Evolutionary conservation across 2,888 invertebrate genomes (phyloP).

Genomic region (Neria commutata): DNA sequence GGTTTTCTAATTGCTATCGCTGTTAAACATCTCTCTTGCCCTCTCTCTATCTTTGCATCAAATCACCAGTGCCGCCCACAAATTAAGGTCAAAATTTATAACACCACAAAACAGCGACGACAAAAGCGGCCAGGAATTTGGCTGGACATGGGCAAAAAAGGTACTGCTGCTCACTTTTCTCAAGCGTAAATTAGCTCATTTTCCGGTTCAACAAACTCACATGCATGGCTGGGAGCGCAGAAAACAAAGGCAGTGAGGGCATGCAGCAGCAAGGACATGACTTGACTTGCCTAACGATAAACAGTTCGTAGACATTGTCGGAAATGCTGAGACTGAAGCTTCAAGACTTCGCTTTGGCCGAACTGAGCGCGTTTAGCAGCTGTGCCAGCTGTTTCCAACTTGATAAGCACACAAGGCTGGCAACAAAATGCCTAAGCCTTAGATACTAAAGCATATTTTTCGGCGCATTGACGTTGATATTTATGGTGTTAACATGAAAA

Average conservation of each 20-base stretch:
- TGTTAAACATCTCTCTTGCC: no score
- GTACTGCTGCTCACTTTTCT: slow-evolving; percentile 27
- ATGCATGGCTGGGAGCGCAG: slow-evolving; percentile 39
- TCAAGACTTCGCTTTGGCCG: no score
- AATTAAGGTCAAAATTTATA: neutral
- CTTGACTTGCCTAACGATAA: slow-evolving; percentile 35
- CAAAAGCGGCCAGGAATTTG: neutral
- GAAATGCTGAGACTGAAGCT: slow-evolving; percentile 17
- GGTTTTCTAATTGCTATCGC: no score
- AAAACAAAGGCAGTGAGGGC: no score
- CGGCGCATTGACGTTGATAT: slow-evolving; percentile 19
- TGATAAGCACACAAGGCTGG: no score
- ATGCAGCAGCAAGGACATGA: slow-evolving; percentile 22
- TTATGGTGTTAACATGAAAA: neutral
- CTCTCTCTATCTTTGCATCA: no score
- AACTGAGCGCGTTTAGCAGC: no score
- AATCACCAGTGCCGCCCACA: neutral
- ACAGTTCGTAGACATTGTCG: slow-evolving; percentile 28
- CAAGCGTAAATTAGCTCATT: slow-evolving; percentile 53
- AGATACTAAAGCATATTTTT: slow-evolving; percentile 18
- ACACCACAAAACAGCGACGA: neutral
- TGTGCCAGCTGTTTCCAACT: slow-evolving; percentile 49
- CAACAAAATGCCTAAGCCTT: no score
- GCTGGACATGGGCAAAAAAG: neutral
- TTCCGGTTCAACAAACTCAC: slow-evolving; percentile 53